Conservation (phyloP, 2,113 vertebrate species). For the Eonycteris spelaea region DNA sequence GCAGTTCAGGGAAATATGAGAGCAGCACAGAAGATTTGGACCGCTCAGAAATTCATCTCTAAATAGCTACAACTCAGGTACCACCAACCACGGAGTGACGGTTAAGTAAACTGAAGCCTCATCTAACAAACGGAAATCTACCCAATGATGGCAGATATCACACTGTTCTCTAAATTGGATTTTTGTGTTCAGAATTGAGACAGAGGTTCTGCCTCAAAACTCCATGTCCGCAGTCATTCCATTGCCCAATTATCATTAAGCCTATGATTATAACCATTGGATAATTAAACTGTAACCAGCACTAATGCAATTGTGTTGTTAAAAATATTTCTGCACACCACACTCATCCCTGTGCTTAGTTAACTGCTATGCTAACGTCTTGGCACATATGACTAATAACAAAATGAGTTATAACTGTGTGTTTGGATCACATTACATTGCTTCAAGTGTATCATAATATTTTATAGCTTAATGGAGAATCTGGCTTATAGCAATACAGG, state of each 20-base stretch:
- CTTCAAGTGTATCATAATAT: slow-evolving; percentile 71
- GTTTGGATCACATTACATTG: slow-evolving; percentile 72
- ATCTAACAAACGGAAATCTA: not conserved
- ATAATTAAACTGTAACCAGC: slow-evolving; percentile 77
- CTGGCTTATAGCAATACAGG: slow-evolving; percentile 71
- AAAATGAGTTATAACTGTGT: slow-evolving; percentile 71
- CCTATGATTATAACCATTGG: slow-evolving; percentile 68
- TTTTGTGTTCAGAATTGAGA: slow-evolving; percentile 74
- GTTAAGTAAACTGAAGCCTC: not conserved
- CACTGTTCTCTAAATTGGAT: not conserved
- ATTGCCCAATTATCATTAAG: slow-evolving; percentile 63
- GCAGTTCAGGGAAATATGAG: not conserved
- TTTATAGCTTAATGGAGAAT: slow-evolving; percentile 79
- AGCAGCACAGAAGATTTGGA: not conserved
- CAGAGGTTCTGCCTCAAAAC: slow-evolving; percentile 77
- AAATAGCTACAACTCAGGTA: not conserved
- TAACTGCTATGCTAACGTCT: slow-evolving; percentile 69
- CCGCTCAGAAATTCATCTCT: not conserved
- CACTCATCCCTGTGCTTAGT: slow-evolving; percentile 64
- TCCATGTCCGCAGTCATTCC: slow-evolving; percentile 76
- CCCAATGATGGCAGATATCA: not conserved
- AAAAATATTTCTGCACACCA: slow-evolving; percentile 69
- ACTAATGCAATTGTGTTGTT: slow-evolving; percentile 64
- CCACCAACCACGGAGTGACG: not conserved
- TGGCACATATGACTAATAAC: slow-evolving; percentile 66